Percentiles rank a stretch among this genome's conserved stretches.
Conservation (phyloP, 1,140 invertebrate genomes). For the Heterodera carotae region DNA sequence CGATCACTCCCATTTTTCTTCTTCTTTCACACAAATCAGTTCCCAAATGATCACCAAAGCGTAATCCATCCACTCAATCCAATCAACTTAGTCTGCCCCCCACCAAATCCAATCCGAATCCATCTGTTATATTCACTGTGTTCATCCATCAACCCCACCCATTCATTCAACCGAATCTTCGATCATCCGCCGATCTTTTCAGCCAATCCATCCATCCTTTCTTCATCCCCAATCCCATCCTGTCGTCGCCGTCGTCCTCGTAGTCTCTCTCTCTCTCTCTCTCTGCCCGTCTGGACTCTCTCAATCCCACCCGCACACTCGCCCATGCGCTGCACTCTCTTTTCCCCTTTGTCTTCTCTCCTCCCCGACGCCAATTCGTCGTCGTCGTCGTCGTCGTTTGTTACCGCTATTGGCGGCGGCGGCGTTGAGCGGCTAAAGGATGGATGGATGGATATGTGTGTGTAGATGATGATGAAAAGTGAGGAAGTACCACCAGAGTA, state of each 20-base stretch:
- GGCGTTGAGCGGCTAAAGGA: neutral
- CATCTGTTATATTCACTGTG: slow-evolving; percentile 1
- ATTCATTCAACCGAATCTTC: slow-evolving; percentile 1
- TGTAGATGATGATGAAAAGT: neutral
- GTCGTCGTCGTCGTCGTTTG: neutral
- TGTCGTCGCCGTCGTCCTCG: no score
- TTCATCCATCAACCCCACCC: neutral
- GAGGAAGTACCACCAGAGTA: neutral
- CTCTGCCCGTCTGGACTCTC: no score
- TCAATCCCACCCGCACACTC: no score
- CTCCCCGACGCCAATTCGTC: no score
- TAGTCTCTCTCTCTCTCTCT: neutral
- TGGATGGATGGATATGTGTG: neutral
- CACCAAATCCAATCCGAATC: slow-evolving; percentile 10
- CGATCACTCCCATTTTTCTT: neutral
- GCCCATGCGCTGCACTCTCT: neutral
- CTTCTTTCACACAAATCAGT: no score
- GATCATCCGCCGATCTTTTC: neutral
- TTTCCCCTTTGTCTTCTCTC: neutral
- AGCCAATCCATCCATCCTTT: neutral
- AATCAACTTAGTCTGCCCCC: neutral
- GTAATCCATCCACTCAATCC: neutral
- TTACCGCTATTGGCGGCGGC: neutral
- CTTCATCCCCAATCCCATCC: neutral
- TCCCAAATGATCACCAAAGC: neutral